A percentile compares a stretch with the other conserved stretches of the same genome.
These are phyloP conservation scores for Anisognathus igniventris DNA, from an alignment of 2,797 vertebrate species.

Conservation along the genomic window DNA sequence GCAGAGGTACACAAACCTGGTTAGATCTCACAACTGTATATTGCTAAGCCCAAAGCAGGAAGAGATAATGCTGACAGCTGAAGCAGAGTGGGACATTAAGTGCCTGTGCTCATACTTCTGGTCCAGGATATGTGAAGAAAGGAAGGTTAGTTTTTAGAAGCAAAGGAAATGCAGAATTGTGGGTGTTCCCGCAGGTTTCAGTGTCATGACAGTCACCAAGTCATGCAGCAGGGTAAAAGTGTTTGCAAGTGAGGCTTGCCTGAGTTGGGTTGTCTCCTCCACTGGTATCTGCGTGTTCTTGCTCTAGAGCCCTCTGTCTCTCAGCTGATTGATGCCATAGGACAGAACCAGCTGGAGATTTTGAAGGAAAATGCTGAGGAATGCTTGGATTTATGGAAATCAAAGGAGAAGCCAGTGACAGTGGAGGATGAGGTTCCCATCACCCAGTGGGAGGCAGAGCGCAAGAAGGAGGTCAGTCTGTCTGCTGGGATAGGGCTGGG, in stretches of 20 bases:
- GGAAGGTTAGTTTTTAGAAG: not conserved
- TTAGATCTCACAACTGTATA: rapidly evolving
- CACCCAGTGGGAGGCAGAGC: slow-evolving; percentile 41
- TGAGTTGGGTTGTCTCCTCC: not conserved
- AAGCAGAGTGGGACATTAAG: not conserved
- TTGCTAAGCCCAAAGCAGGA: not conserved
- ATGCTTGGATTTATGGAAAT: slow-evolving; percentile 29
- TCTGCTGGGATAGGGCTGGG: not conserved
- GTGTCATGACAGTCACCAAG: not conserved
- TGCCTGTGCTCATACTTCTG: not conserved
- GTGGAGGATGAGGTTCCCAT: not conserved
- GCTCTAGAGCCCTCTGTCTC: slow-evolving; percentile 31
- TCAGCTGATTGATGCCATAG: slow-evolving; percentile 46
- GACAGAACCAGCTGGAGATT: slow-evolving; percentile 30
- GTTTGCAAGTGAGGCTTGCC: not conserved
- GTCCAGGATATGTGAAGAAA: not conserved
- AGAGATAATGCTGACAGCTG: not conserved
- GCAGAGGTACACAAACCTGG: not conserved
- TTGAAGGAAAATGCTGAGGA: slow-evolving; percentile 32
- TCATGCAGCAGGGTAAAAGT: not conserved
- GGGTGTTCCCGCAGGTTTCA: not conserved
- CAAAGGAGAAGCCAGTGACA: not conserved
- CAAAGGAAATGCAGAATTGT: not conserved
- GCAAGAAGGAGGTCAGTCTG: slow-evolving; percentile 20
- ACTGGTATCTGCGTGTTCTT: not conserved